These are phyloP conservation scores for Heliocidaris erythrogramma DNA, from an alignment of 35 echinoderm and acorn worm species.

Conservation along the genomic window DNA sequence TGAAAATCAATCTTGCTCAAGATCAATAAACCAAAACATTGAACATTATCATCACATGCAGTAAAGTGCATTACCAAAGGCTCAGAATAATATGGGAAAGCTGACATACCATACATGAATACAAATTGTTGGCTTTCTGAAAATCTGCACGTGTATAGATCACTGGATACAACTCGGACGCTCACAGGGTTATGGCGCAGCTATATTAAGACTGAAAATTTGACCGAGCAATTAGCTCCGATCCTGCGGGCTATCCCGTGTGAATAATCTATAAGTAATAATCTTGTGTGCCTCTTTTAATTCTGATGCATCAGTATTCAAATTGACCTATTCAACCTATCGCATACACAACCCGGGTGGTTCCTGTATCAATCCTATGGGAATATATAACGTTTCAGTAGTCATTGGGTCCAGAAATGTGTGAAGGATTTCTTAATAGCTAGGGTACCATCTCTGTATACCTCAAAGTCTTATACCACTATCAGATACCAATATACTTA, in stretches of 20 bases:
- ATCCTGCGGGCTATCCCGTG: not conserved
- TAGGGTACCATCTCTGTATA: not conserved
- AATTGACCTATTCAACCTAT: not conserved
- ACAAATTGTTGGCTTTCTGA: no score
- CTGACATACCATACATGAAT: no score
- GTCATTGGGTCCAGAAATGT: not conserved
- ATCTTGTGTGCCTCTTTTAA: not conserved
- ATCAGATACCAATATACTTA: no score
- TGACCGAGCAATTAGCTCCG: not conserved
- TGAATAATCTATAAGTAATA: slow-evolving; percentile 1
- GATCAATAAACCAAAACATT: no score
- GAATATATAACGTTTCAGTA: no score
- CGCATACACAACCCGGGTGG: no score
- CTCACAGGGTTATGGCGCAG: not conserved
- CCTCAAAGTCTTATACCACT: no score
- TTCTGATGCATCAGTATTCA: not conserved
- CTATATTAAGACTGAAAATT: not conserved
- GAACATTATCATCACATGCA: no score
- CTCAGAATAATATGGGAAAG: no score
- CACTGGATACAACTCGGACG: not conserved
- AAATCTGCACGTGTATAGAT: not conserved
- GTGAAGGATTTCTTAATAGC: not conserved
- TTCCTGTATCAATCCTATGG: no score
- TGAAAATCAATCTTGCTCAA: no score
- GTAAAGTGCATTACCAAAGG: no score